Conservation (phyloP, 2,888 invertebrate species). For the Ceraclea dissimilis region DNA sequence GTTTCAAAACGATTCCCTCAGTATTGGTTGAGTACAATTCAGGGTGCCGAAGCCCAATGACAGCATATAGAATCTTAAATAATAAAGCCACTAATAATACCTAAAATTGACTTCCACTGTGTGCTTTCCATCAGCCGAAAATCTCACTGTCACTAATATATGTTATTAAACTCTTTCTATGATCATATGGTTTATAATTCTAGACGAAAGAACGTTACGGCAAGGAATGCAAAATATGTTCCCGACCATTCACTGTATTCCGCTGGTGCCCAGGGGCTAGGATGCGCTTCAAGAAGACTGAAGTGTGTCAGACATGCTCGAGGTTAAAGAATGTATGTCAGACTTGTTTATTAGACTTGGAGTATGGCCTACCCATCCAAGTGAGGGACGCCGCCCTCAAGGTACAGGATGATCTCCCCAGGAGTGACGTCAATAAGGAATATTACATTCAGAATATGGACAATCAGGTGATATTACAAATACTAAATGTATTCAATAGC, state of each 20-base stretch:
- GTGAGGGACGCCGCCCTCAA: conserved; percentile 87
- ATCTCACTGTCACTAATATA: not conserved
- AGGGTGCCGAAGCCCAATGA: no score
- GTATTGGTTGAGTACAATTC: no score
- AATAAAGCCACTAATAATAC: no score
- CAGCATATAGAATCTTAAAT: no score
- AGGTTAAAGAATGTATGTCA: conserved; percentile 94
- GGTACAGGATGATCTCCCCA: conserved; percentile 83
- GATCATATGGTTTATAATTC: conserved; percentile 29
- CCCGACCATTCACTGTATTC: conserved; percentile 90
- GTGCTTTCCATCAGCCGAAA: no score
- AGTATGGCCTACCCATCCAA: conserved; percentile 83
- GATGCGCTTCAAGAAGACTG: conserved; percentile 95
- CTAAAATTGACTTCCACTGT: no score
- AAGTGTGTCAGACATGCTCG: conserved; percentile 93
- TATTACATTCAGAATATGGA: conserved; percentile 90
- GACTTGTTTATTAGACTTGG: conserved; percentile 88
- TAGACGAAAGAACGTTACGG: conserved; percentile 94
- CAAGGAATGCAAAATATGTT: conserved; percentile 93
- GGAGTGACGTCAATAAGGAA: conserved; percentile 92
- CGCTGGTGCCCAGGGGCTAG: conserved; percentile 94
- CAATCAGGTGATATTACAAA: conserved; percentile 65
- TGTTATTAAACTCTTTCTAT: not conserved
- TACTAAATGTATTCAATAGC: no score
- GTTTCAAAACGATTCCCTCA: no score